A percentile compares a stretch with the other conserved stretches of the same genome.
Conservation (phyloP, 23 tunicate species). For the Clavelina lepadiformis region DNA sequence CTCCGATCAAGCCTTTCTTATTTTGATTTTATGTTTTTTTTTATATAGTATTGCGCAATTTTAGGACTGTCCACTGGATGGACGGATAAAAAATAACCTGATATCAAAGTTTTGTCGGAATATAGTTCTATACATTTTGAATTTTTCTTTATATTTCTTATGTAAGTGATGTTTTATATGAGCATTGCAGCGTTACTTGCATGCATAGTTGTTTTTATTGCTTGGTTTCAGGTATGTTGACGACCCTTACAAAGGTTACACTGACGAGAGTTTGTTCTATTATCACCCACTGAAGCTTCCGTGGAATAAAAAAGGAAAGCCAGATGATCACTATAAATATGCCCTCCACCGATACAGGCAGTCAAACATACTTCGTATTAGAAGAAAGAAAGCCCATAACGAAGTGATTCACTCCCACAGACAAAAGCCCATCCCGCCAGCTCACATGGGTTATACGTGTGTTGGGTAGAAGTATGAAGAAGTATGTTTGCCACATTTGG, state of each 20-base stretch:
- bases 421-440: slow-evolving; percentile 23
- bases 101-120: no score
- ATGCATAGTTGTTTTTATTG: background rate
- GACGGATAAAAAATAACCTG: no score
- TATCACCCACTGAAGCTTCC: slow-evolving; percentile 77
- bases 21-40: background rate
- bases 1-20: no score
- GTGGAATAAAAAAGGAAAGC: slow-evolving; percentile 11
- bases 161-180: no score
- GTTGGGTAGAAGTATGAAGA: no score
- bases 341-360: slow-evolving; percentile 12
- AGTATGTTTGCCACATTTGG: no score
- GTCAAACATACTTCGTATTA: background rate
- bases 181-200: background rate
- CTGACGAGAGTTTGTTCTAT: slow-evolving; percentile 34
- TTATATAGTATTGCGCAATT: no score
- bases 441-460: no score
- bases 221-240: slow-evolving; percentile 47
- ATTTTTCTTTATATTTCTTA: no score
- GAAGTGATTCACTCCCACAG: slow-evolving; percentile 1
- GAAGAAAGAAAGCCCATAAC: slow-evolving; percentile 3
- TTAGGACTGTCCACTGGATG: no score
- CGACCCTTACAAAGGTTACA: slow-evolving; percentile 82
- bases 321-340: slow-evolving; percentile 15
- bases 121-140: no score